Conservation (phyloP, 2,888 invertebrate genomes). For the Ditula angustiorana region DNA sequence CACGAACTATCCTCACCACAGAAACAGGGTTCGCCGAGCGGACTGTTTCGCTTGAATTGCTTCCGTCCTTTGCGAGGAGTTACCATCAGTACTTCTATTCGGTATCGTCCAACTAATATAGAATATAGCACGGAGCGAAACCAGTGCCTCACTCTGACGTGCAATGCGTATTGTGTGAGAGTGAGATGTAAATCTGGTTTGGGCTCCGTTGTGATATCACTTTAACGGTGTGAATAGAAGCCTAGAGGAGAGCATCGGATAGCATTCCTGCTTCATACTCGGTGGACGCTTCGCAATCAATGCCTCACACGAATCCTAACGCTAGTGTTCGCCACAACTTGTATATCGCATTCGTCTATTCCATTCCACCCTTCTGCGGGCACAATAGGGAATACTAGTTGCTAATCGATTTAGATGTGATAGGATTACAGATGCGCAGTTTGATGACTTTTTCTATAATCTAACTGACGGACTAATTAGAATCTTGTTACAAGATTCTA, state of each 20-base stretch:
- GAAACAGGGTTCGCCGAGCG: constrained; percentile 27
- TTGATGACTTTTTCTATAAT: not conserved
- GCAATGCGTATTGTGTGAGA: not conserved
- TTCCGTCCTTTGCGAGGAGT: constrained; percentile 14
- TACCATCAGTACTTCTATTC: not conserved
- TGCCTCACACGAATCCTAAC: constrained; percentile 30
- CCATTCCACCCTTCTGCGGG: constrained; percentile 2
- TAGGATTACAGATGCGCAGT: not conserved
- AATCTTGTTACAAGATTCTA: too few species aligned
- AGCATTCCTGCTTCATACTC: constrained; percentile 27
- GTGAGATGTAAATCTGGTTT: not conserved
- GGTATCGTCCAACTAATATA: not conserved
- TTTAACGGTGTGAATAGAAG: not conserved
- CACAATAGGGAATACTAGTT: constrained; percentile 3
- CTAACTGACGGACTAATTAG: too few species aligned
- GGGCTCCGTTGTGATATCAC: not conserved
- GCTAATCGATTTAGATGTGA: constrained; percentile 13
- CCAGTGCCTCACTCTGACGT: not conserved
- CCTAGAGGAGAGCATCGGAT: constrained; percentile 28
- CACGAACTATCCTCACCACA: constrained; percentile 26
- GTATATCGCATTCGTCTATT: constrained; percentile 35
- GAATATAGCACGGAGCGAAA: not conserved
- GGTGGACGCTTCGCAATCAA: constrained; percentile 30
- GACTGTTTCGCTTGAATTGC: constrained; percentile 29
- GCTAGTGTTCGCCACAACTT: constrained; percentile 25